Base-by-base conservation (phyloP, 37 sponge, comb jelly and placozoan species). In the Lycopodina hypogea region DNA sequence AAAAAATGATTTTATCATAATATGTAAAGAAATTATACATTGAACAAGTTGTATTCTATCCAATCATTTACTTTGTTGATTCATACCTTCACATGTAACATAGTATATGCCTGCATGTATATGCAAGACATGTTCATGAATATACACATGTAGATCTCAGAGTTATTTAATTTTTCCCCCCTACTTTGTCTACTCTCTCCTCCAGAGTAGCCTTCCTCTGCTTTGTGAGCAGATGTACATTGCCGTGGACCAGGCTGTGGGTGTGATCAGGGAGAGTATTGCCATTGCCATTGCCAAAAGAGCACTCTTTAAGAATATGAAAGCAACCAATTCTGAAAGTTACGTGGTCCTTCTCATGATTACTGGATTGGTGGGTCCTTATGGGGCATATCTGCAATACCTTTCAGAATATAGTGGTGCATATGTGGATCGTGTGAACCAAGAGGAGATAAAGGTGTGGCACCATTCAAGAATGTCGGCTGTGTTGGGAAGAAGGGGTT, bases 361-460 rank as follows among this genome's bases (percentile, higher is more conserved):
- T 24, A 93, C 93, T 71, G 96, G 94, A 23, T 96, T 93, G 3
- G 90, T 96, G 19, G 96, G 96, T 21, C 93, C 96, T 15, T 96
- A 88, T 78, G 96, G 92, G 30, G 93, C 92, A 1, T 94, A 75
- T 41, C 86, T 68, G 29, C 88, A 80, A 40, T 86, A 96, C 81
- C 75, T 82, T n/a, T 93, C 96, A 28, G 93, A 93, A 56, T 96
- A 88, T 77, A 42, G 41, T 33, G 96, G 96, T 0, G 40, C 41
- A 53, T 96, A 96, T 81, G 83, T 93, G 64, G 91, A 96, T 72
- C 62, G 61, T 63, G 76, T 93, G 78, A 71, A 86, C 39, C 33
- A 22, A 23, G 74, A 90, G 79, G 86, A 90, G 51, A 52, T 94
- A 1, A 78, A 35, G 65, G 79, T 78, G 8, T 94, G 92, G 92